Evolutionary conservation across 2,113 vertebrate genomes (phyloP).

Genomic region (Lampris incognitus): DNA sequence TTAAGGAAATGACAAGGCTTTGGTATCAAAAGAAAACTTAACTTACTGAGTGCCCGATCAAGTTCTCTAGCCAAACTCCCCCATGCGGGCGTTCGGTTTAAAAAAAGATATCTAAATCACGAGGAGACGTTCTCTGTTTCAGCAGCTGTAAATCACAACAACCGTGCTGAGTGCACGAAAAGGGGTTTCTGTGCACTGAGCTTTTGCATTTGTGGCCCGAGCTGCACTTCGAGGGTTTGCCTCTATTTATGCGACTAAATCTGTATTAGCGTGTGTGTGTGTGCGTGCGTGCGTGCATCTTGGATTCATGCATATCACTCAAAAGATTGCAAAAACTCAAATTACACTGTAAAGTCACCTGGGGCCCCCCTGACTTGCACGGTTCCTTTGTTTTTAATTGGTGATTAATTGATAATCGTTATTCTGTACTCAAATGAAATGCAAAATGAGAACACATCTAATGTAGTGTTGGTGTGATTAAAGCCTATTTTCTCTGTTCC

Average conservation of each 20-base stretch:
- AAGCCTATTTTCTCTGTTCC: slow-evolving; percentile 3
- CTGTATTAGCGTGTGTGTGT: slow-evolving; percentile 41
- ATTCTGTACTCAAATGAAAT: slow-evolving; percentile 37
- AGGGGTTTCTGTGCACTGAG: slow-evolving; percentile 23
- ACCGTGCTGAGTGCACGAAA: slow-evolving; percentile 70
- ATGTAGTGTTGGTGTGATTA: slow-evolving; percentile 55
- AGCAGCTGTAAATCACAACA: slow-evolving; percentile 42
- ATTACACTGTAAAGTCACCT: slow-evolving; percentile 70
- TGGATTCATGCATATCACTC: slow-evolving; percentile 31
- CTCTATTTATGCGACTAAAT: slow-evolving; percentile 9
- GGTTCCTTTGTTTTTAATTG: slow-evolving; percentile 61
- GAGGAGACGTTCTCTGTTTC: no score
- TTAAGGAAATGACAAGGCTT: slow-evolving; percentile 1
- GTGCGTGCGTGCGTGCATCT: slow-evolving; percentile 17
- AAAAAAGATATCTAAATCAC: no score
- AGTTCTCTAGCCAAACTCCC: slow-evolving; percentile 19
- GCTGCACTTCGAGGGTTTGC: slow-evolving; percentile 30
- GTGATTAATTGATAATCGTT: slow-evolving; percentile 22
- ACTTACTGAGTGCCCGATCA: slow-evolving; percentile 6
- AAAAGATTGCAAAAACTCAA: slow-evolving; percentile 47
- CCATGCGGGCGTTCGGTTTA: neutral
- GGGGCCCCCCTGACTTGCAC: slow-evolving; percentile 66
- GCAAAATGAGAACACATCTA: slow-evolving; percentile 63
- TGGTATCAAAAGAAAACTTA: slow-evolving; percentile 15
- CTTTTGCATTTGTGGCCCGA: neutral